phyloP scores from a whole-genome alignment of 2,113 vertebrate species.

The Catagonus wagneri region DNA sequence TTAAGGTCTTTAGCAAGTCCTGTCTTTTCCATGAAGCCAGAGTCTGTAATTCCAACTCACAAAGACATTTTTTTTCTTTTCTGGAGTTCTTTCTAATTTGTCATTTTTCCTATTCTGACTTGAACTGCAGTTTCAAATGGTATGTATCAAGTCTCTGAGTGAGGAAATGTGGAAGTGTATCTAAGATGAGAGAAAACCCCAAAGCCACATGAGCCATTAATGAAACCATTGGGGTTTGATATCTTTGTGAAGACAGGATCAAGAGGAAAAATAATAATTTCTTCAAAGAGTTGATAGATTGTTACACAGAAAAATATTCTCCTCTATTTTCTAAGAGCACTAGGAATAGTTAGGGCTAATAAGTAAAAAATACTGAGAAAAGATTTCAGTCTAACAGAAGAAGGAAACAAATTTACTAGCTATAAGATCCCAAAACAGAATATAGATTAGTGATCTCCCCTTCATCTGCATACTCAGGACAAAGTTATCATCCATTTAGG shows the following conservation, averaged over 20 bases:
- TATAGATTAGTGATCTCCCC: neutral
- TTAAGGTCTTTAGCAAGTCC: neutral
- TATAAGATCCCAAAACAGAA: conserved; percentile 12
- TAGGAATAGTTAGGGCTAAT: neutral
- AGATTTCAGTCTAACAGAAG: conserved; percentile 22
- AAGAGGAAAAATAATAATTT: neutral
- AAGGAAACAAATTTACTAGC: neutral
- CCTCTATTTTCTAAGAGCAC: neutral
- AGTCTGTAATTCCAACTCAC: neutral
- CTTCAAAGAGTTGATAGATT: neutral
- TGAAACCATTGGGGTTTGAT: neutral
- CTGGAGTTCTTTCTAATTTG: neutral
- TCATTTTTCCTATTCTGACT: neutral
- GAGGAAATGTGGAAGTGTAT: neutral
- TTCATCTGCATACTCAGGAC: neutral
- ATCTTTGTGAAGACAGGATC: neutral
- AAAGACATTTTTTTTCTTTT: neutral
- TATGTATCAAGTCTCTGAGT: neutral
- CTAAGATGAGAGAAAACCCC: neutral
- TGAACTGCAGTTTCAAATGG: neutral
- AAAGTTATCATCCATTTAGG: neutral
- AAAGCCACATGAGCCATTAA: neutral
- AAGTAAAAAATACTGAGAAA: neutral
- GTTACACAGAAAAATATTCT: neutral
- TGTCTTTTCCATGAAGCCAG: neutral